Percentiles rank a stretch among this genome's conserved stretches.
Conservation (phyloP, 2,797 vertebrate species). For the Lycodopsis pacificus region DNA sequence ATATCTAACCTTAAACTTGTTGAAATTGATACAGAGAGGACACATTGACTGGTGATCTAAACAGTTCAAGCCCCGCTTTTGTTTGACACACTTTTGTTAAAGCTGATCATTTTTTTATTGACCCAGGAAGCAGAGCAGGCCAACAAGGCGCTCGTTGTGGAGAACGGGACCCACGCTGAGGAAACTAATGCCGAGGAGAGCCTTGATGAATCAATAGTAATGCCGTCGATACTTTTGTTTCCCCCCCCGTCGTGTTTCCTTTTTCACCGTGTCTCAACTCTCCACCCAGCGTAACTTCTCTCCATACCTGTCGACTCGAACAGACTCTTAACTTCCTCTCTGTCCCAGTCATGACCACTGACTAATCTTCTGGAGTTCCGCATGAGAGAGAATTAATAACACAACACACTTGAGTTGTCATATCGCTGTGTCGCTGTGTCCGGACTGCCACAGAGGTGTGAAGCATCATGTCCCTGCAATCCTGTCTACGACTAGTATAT, state of each 20-base stretch:
- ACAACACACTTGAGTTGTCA: background rate
- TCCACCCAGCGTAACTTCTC: conserved; percentile 28
- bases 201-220: conserved; percentile 79
- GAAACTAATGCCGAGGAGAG: conserved; percentile 62
- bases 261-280: conserved; percentile 24
- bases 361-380: conserved; percentile 51
- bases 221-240: conserved; percentile 30
- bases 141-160: conserved; percentile 71
- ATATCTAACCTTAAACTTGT: background rate
- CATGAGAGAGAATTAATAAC: conserved; percentile 50
- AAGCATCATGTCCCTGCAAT: background rate
- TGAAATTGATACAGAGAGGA: background rate
- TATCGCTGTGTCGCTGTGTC: conserved; percentile 25
- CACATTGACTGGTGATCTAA: background rate
- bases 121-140: conserved; percentile 79
- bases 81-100: conserved; percentile 27
- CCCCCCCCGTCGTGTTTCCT: conserved; percentile 49
- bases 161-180: conserved; percentile 80
- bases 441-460: conserved; percentile 5
- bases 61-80: background rate
- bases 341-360: conserved; percentile 18
- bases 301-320: conserved; percentile 17
- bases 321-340: conserved; percentile 31
- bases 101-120: conserved; percentile 69
- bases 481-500: background rate